Base-by-base conservation (phyloP, 64 coral and sea anemone genomes). In the Actinia tenebrosa region DNA sequence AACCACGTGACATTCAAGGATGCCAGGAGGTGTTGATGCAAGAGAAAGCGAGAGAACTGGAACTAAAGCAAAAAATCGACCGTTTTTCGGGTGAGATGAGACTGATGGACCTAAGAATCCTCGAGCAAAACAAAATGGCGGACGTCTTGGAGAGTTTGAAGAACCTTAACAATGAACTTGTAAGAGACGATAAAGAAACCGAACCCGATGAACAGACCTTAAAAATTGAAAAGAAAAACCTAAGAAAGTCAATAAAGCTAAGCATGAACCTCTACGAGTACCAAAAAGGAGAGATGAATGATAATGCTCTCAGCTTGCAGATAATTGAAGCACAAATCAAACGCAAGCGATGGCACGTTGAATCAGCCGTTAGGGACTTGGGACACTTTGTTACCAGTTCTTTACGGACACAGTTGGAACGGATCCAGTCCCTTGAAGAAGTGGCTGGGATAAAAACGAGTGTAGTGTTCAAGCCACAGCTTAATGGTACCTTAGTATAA, bases 181-280 rank as follows among this genome's bases (percentile, higher is more conserved):
- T 17, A 14, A 80, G 60, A 26, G 56, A 82, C 59, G 27, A 77
- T 13, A 80, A 16, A 22, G 10, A 45, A 19, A 45, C 71, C 3
- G 42, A 77, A 44, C 11, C 22, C 42, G 55, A 71, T 14, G 44
- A 22, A 55, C n/a, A 80, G 53, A 60, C 3, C 53, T 47, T 10
- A 68, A 47, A 86, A 55, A n/a, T 64, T 17, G 85, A 80, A 44
- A 80, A 18, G n/a, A 87, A 87, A 58, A 64, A 22, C 17, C 71
- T 87, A n/a, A 45, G 87, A 63, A 78, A 87, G 79, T 82, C 85
- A 3, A 87, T 92, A 4, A 87, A 83, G 54, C 59, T 92, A 77
- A 92, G 90, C 19, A 87, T 44, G 77, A 86, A 92, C 64, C 63
- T 87, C 58, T 92, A 92, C n/a, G 90, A 92, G 11, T 92, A 92